These are phyloP conservation scores for Eilema caniola DNA, from an alignment of 2,888 invertebrate species.

Conservation along the genomic window DNA sequence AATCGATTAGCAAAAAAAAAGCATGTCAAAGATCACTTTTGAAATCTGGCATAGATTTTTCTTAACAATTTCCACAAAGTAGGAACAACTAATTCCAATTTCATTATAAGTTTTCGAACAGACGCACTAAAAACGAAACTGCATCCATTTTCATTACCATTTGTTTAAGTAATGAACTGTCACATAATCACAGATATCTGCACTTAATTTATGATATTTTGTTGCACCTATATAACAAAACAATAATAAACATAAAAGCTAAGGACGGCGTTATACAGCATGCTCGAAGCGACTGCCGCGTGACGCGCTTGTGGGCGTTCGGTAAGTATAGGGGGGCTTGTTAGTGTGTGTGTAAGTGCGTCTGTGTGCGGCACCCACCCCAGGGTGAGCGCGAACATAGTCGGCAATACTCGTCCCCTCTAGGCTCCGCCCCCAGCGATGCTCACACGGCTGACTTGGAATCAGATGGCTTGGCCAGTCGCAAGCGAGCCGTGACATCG, in stretches of 20 bases:
- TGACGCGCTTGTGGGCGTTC: slow-evolving; percentile 45
- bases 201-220: slow-evolving; percentile 18
- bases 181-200: slow-evolving; percentile 20
- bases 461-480: slow-evolving; percentile 87
- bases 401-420: slow-evolving; percentile 60
- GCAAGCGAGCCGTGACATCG: slow-evolving; percentile 85
- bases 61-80: not conserved
- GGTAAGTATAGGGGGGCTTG: slow-evolving; percentile 45
- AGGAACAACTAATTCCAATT: not conserved
- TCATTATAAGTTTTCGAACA: not conserved
- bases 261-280: slow-evolving; percentile 51
- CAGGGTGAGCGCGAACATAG: slow-evolving; percentile 62
- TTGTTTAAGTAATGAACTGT: slow-evolving; percentile 8
- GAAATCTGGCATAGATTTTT: not conserved
- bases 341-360: slow-evolving; percentile 50
- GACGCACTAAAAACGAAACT: slow-evolving; percentile 41
- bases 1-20: not conserved
- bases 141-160: slow-evolving; percentile 38
- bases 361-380: slow-evolving; percentile 76
- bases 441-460: slow-evolving; percentile 87
- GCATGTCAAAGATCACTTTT: not conserved
- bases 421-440: slow-evolving; percentile 79
- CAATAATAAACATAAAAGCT: slow-evolving; percentile 42
- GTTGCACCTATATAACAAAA: slow-evolving; percentile 21
- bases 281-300: slow-evolving; percentile 51